phyloP scores from a whole-genome alignment of 2,113 vertebrate genomes.

The Talpa occidentalis region DNA sequence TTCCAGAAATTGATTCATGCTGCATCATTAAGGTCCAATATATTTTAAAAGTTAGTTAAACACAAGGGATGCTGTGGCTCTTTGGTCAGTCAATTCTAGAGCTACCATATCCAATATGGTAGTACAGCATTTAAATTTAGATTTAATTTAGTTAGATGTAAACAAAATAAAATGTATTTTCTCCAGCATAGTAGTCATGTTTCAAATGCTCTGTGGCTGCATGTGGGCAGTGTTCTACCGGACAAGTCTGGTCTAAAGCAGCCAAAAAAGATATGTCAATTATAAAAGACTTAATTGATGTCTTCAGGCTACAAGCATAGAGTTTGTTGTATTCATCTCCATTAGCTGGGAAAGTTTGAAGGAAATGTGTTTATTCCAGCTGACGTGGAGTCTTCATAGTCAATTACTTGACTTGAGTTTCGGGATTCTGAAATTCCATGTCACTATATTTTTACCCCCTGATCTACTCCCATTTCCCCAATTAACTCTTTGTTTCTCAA shows the following conservation, averaged over 20 bases:
- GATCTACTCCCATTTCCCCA: neutral
- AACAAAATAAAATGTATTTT: neutral
- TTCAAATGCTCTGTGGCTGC: neutral
- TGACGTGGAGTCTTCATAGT: slow-evolving; percentile 82
- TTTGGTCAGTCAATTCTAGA: slow-evolving; percentile 82
- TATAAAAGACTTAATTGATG: slow-evolving; percentile 75
- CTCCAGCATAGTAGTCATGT: neutral
- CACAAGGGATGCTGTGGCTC: slow-evolving; percentile 80
- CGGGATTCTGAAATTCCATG: slow-evolving; percentile 38
- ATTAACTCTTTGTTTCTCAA: slow-evolving; percentile 44
- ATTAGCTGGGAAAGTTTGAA: slow-evolving; percentile 68
- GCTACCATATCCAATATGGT: neutral
- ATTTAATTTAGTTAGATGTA: slow-evolving; percentile 11
- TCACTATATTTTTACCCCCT: neutral
- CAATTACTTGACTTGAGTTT: slow-evolving; percentile 63
- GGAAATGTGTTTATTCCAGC: slow-evolving; percentile 80
- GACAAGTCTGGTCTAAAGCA: neutral
- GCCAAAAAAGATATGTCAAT: slow-evolving; percentile 49
- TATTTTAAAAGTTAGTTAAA: slow-evolving; percentile 74
- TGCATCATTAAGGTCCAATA: neutral
- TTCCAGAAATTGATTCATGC: neutral
- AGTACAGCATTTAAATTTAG: neutral
- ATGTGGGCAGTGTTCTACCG: neutral
- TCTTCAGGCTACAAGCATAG: neutral
- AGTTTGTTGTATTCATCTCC: neutral